A percentile compares a stretch with the other conserved stretches of the same genome.
Conservation (phyloP, 35 echinoderm and acorn worm genomes). For the Heliocidaris tuberculata region DNA sequence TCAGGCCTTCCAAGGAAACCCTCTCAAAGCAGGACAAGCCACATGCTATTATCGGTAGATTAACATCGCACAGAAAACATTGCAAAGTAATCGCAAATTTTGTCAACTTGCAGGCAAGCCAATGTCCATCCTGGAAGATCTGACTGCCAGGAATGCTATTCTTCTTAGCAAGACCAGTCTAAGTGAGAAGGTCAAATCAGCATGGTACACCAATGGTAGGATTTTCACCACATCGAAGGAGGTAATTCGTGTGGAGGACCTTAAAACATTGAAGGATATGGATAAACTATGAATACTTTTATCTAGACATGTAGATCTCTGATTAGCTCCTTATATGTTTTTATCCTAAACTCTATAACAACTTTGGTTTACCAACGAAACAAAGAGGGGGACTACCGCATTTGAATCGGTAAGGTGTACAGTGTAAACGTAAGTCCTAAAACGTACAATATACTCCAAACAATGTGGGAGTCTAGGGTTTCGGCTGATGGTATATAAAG, state of each 20-base stretch:
- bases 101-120: neutral
- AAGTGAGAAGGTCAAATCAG: neutral
- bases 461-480: too few relatives aligned
- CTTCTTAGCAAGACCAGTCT: neutral
- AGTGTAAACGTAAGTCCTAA: too few relatives aligned
- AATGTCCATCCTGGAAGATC: neutral
- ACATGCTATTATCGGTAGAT: too few relatives aligned
- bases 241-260: neutral
- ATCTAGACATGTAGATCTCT: neutral
- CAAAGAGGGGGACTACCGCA: too few relatives aligned
- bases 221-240: neutral
- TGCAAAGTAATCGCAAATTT: neutral
- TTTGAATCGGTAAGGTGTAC: too few relatives aligned
- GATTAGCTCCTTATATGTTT: neutral
- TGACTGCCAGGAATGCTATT: neutral
- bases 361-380: too few relatives aligned
- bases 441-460: too few relatives aligned
- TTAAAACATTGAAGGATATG: neutral
- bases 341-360: too few relatives aligned
- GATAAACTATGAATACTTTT: neutral
- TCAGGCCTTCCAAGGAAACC: too few relatives aligned
- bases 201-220: neutral
- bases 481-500: too few relatives aligned
- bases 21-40: too few relatives aligned
- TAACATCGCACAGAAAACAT: too few relatives aligned